phyloP scores from a whole-genome alignment of 2,888 invertebrate species.

The Eueremaeus valkanovi region DNA sequence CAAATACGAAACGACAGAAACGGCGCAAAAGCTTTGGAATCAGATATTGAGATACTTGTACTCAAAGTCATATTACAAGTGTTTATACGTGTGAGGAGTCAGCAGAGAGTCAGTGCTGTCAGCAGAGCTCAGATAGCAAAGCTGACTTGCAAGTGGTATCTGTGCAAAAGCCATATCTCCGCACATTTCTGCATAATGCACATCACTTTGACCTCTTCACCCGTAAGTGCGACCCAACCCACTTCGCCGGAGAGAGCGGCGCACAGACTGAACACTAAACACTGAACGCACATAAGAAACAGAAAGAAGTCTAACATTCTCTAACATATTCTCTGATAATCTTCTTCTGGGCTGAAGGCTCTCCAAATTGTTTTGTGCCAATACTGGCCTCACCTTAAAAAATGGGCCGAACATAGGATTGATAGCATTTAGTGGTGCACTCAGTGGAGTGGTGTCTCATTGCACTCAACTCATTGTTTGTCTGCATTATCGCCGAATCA shows the following conservation, averaged over 20 bases:
- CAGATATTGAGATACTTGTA: not conserved
- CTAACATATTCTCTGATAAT: constrained; percentile 16
- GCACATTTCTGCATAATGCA: constrained; percentile 11
- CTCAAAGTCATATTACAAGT: not conserved
- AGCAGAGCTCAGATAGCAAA: not conserved
- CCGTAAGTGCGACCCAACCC: constrained; percentile 37
- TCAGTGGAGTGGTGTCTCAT: not conserved
- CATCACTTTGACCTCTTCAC: constrained; percentile 27
- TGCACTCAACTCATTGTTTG: constrained; percentile 10
- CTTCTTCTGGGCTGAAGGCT: constrained; percentile 27
- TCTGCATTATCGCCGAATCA: not conserved
- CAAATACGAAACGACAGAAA: not conserved
- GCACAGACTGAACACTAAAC: not conserved
- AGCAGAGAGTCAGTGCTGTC: not conserved
- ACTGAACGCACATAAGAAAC: too few species aligned
- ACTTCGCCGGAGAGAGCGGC: constrained; percentile 9
- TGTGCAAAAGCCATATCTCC: constrained; percentile 4
- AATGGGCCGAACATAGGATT: constrained; percentile 24
- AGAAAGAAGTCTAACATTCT: too few species aligned
- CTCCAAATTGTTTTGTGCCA: constrained; percentile 18
- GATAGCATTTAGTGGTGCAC: too few species aligned
- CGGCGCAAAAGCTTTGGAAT: constrained; percentile 1
- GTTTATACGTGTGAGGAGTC: not conserved
- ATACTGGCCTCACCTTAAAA: constrained; percentile 19
- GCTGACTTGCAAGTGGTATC: not conserved